Conservation (phyloP, 92 coral and sea anemone species). For the Ricordea florida region DNA sequence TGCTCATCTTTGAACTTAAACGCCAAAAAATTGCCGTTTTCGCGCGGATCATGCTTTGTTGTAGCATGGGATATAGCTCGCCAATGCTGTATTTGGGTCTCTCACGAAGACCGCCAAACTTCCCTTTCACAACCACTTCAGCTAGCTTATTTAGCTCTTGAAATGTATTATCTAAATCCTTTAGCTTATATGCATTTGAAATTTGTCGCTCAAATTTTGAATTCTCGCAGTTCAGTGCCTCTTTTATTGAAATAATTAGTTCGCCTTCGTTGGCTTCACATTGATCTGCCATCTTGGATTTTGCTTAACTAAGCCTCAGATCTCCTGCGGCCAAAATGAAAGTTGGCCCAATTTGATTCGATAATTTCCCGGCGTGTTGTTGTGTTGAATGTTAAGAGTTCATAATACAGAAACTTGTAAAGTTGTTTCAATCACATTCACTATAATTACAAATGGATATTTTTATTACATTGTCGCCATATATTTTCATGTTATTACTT, state of each 20-base stretch:
- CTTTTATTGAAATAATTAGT: slow-evolving; percentile 7
- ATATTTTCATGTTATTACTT: no score
- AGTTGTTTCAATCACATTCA: no score
- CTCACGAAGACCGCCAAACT: slow-evolving; percentile 36
- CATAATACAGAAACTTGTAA: no score
- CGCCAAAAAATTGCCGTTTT: slow-evolving; percentile 7
- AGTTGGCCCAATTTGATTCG: not conserved
- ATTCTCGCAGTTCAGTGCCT: slow-evolving; percentile 25
- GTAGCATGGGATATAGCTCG: slow-evolving; percentile 7
- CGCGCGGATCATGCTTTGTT: slow-evolving; percentile 13
- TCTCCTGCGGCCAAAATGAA: not conserved
- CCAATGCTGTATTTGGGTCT: slow-evolving; percentile 1
- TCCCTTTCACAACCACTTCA: slow-evolving; percentile 8
- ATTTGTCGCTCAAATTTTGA: slow-evolving; percentile 10
- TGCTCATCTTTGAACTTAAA: slow-evolving; percentile 25
- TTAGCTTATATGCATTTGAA: slow-evolving; percentile 22
- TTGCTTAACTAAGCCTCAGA: not conserved
- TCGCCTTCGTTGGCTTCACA: not conserved
- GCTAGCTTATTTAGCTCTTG: slow-evolving; percentile 7
- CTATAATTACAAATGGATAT: no score
- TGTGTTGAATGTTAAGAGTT: no score
- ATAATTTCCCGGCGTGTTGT: not conserved
- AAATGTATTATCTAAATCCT: slow-evolving; percentile 3
- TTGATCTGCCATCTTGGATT: not conserved
- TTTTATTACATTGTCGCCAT: no score